A percentile compares a stretch with the other conserved stretches of the same genome.
These are phyloP conservation scores for Leptinotarsa texana DNA, from an alignment of 1,140 invertebrate genomes.

Conservation along the genomic window DNA sequence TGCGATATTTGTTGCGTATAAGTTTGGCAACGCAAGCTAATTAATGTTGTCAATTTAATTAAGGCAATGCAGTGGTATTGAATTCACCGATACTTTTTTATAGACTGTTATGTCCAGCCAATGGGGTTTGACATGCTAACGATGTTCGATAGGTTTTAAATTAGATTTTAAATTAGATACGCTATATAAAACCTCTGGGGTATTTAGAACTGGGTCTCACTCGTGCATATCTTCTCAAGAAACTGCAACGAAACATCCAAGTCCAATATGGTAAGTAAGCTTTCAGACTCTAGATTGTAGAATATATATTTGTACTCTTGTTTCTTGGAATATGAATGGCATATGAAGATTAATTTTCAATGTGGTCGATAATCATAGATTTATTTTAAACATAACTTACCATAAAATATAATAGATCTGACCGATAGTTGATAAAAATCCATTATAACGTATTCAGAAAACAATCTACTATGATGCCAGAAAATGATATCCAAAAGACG, in stretches of 20 bases:
- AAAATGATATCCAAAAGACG: no score
- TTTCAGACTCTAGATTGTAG: background rate
- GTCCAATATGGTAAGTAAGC: background rate
- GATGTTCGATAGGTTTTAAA: conserved; percentile 34
- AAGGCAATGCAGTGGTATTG: conserved; percentile 25
- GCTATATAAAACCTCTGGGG: conserved; percentile 39
- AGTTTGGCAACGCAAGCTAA: conserved; percentile 1
- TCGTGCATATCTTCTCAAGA: conserved; percentile 17
- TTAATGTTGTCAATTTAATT: conserved; percentile 10
- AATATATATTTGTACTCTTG: background rate
- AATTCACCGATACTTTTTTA: conserved; percentile 22
- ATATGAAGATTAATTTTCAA: no score
- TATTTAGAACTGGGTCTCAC: conserved; percentile 31
- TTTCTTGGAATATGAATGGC: no score
- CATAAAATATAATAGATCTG: no score
- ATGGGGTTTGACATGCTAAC: conserved; percentile 33
- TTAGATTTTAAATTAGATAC: conserved; percentile 33
- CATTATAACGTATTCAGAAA: no score
- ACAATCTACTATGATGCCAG: no score
- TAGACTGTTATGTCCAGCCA: conserved; percentile 23
- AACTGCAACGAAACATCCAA: background rate
- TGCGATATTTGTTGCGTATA: background rate
- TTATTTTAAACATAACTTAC: no score
- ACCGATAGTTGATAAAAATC: no score
- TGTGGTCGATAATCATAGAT: no score